Conservation (phyloP, 2,888 invertebrate genomes). For the Hybos culiciformis region DNA sequence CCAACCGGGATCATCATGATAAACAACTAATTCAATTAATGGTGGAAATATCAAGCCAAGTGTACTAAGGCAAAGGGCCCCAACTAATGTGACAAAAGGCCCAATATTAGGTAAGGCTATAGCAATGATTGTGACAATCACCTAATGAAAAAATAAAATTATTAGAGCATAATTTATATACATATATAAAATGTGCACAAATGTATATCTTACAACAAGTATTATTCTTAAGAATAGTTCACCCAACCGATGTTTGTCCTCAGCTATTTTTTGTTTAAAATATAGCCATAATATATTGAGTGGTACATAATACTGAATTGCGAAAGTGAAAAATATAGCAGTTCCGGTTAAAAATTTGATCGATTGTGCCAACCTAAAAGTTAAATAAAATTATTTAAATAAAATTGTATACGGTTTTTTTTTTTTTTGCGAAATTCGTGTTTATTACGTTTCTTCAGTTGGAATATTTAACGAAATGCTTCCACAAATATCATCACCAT, state of each 20-base stretch:
- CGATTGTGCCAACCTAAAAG: conserved; percentile 58
- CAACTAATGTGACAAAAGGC: conserved; percentile 87
- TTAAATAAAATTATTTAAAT: not conserved
- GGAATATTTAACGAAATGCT: conserved; percentile 87
- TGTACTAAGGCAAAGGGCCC: conserved; percentile 82
- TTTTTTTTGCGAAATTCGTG: too few relatives aligned
- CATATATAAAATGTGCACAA: not conserved
- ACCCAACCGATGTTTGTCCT: conserved; percentile 36
- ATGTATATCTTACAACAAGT: conserved; percentile 41
- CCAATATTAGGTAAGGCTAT: conserved; percentile 79
- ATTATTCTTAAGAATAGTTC: conserved; percentile 58
- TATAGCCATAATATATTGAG: conserved; percentile 92
- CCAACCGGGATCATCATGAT: conserved; percentile 64
- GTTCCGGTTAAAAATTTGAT: conserved; percentile 76
- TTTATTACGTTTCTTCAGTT: conserved; percentile 51
- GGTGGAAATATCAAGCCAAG: conserved; percentile 87
- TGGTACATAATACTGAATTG: conserved; percentile 94
- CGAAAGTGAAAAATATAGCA: conserved; percentile 88
- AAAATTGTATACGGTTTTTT: not conserved
- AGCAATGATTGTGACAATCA: conserved; percentile 59
- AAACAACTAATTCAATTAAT: conserved; percentile 75
- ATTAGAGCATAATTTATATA: too few relatives aligned
- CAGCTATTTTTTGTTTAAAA: conserved; percentile 49
- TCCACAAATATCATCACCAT: conserved; percentile 57
- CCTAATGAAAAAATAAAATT: conserved; percentile 1